Base-by-base conservation (phyloP, 2,797 vertebrate species). In the Xiphorhynchus erythropygius region DNA sequence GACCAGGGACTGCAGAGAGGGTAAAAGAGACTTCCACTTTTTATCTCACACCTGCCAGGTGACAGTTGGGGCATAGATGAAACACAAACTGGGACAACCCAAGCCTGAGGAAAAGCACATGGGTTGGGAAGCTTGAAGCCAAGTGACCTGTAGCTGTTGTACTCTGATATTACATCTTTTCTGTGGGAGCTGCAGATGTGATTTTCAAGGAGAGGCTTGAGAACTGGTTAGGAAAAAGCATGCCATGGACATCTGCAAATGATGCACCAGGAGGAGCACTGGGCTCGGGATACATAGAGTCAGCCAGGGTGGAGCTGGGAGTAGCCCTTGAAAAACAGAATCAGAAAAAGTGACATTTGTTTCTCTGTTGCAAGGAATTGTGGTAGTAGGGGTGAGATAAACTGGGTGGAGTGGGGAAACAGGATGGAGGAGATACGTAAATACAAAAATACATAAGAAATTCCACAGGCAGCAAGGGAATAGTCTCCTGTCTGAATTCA, bases 221-320 rank as follows among this genome's bases (percentile, higher is more conserved):
- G 25, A 77, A 55, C 3, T 44, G 8, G 6, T 68, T 75, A 91
- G 73, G 39, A 88, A 75, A 88, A 88, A 52, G 21, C 50, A 79
- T 15, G 57, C 39, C 32, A 42, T 0, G 10, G 63, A 79, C 37
- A 73, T 90, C 47, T 84, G 74, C 35, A 86, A 64, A 68, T 10
- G 62, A 70, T 90, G 83, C 47, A 94, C 32, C 32, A 77, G 55
- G 63, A 90, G 74, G 77, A 93, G 74, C 74, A 56, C 59, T 59
- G 77, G 63, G 37, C 77, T 88, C 44, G 33, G 37, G 59, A 90
- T 21, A 42, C 46, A 18, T 5, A 9, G 73, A 90, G 60, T 82
- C 83, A 90, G 87, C 33, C 63, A 84, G 92, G 87, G 92, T 76
- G 92, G 89, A 87, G 83, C n/a, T 94, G 95, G 91, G 93, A 94